Percentiles rank a stretch among this genome's conserved stretches.
These are phyloP conservation scores for Oplegnathus fasciatus DNA, from an alignment of 2,113 vertebrate genomes.

Conservation along the genomic window DNA sequence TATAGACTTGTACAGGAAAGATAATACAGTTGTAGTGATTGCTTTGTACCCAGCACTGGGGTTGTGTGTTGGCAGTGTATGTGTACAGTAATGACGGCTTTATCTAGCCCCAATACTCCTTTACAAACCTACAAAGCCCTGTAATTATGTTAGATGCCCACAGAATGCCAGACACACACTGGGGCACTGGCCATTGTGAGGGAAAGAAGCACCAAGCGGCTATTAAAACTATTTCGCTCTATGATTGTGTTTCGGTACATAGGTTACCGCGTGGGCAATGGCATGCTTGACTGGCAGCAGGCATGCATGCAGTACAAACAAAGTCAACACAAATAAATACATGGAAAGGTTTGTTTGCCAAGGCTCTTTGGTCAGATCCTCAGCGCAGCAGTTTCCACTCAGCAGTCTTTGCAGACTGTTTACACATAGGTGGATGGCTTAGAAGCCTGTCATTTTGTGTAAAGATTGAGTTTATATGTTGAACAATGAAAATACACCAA, in stretches of 20 bases:
- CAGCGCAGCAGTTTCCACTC: conserved; percentile 43
- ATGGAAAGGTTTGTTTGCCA: conserved; percentile 43
- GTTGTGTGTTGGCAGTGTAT: conserved; percentile 63
- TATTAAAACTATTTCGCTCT: conserved; percentile 52
- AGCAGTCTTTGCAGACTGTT: conserved; percentile 44
- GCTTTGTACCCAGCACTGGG: conserved; percentile 67
- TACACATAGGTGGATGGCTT: conserved; percentile 48
- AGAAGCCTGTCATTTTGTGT: conserved; percentile 55
- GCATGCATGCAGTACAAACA: conserved; percentile 56
- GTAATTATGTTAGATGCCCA: conserved; percentile 72
- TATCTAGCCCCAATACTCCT: conserved; percentile 69
- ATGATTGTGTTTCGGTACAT: conserved; percentile 51
- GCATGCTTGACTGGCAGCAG: conserved; percentile 44
- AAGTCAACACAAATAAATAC: conserved; percentile 62
- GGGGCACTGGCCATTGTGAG: conserved; percentile 40
- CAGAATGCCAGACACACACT: conserved; percentile 61
- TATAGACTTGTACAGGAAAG: conserved; percentile 81
- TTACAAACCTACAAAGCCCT: conserved; percentile 70
- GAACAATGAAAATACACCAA: conserved; percentile 52
- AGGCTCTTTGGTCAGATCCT: conserved; percentile 36
- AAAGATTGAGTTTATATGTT: conserved; percentile 50
- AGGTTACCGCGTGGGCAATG: conserved; percentile 34
- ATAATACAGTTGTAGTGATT: conserved; percentile 80
- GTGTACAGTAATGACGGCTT: conserved; percentile 74
- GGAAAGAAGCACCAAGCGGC: conserved; percentile 25